Conservation (phyloP, 2,113 vertebrate genomes). For the Varanus salvator region DNA sequence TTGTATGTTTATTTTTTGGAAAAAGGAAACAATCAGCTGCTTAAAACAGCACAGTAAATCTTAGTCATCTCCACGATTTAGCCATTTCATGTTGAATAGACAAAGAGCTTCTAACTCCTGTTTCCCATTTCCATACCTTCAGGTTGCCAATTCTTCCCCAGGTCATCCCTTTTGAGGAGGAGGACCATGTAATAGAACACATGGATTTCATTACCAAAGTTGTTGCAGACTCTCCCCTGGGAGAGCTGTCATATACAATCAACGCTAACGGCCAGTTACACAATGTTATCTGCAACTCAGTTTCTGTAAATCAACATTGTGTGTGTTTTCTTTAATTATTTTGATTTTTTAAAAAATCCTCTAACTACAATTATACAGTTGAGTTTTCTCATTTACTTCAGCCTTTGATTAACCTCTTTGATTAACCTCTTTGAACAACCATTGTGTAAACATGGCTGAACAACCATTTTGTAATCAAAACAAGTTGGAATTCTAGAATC, state of each 20-base stretch:
- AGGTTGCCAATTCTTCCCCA: not conserved
- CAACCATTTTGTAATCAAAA: not conserved
- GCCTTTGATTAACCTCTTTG: not conserved
- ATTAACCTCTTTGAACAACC: not conserved
- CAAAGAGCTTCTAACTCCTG: not conserved
- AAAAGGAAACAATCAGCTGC: not conserved
- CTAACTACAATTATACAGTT: not conserved
- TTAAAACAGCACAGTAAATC: not conserved
- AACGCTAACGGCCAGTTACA: not conserved
- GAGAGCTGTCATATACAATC: not conserved
- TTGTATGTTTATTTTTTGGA: no score
- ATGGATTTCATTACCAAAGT: not conserved
- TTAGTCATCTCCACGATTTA: not conserved
- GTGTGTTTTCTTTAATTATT: not conserved
- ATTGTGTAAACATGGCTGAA: not conserved
- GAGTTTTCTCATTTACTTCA: not conserved
- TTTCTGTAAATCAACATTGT: not conserved
- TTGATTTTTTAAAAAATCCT: not conserved
- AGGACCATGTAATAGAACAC: not conserved
- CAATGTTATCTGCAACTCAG: no score
- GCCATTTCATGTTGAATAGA: constrained; percentile 4
- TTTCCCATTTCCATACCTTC: not conserved
- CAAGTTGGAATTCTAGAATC: not conserved
- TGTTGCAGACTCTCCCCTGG: not conserved
- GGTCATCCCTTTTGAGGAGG: no score